Conservation (phyloP, 2,888 invertebrate species). For the Lithosia quadra region DNA sequence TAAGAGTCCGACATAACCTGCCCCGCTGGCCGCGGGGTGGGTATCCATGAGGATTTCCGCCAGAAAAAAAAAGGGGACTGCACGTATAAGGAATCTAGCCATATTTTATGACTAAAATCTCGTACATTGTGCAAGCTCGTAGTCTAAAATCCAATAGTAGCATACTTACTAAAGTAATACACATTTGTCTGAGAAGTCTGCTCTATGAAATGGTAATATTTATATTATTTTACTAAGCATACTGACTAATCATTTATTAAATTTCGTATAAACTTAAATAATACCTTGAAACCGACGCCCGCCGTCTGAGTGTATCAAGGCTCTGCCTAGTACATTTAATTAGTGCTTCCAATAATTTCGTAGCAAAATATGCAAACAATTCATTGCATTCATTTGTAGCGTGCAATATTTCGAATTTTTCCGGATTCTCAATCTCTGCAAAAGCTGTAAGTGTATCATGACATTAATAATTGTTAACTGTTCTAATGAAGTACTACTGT, state of each 20-base stretch:
- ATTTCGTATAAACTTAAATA: background rate
- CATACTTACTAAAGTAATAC: no score
- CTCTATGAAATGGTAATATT: no score
- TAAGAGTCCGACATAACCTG: no score
- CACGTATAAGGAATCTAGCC: no score
- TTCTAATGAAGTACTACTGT: background rate
- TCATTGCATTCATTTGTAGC: conserved; percentile 92
- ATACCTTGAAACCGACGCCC: conserved; percentile 84
- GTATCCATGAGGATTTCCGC: no score
- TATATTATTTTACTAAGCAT: no score
- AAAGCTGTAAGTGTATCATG: conserved; percentile 81
- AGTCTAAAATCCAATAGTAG: background rate
- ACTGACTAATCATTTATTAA: no score
- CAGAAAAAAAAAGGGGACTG: no score
- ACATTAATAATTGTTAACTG: background rate
- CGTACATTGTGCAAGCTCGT: no score
- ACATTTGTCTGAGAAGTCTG: no score
- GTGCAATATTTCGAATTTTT: conserved; percentile 85
- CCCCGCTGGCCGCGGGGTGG: no score
- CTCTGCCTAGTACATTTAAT: conserved; percentile 92
- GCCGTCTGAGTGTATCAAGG: conserved; percentile 90
- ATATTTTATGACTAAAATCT: no score
- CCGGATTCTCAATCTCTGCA: conserved; percentile 88
- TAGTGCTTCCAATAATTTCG: conserved; percentile 90
- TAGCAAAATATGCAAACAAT: conserved; percentile 92